phyloP scores from a whole-genome alignment of 2,888 invertebrate species.

The Antheraea yamamai region DNA sequence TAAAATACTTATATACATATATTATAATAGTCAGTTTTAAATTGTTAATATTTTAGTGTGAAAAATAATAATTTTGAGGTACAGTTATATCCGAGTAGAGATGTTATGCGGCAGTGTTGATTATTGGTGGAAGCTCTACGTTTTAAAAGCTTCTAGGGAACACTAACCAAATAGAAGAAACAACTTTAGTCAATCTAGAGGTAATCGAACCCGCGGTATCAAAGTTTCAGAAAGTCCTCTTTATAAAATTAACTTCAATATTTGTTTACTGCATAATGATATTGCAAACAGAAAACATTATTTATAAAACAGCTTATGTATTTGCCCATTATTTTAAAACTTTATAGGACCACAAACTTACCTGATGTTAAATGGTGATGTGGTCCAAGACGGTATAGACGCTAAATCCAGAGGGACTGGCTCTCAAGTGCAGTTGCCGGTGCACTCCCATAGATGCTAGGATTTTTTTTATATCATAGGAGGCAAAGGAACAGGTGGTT shows the following conservation, averaged over 20 bases:
- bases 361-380: no score
- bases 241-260: neutral
- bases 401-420: no score
- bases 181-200: neutral
- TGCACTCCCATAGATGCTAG: no score
- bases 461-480: no score
- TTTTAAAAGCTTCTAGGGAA: neutral
- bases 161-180: neutral
- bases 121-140: neutral
- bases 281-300: neutral
- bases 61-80: neutral
- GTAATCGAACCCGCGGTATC: neutral
- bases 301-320: neutral
- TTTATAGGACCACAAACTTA: no score
- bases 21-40: no score
- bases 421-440: no score
- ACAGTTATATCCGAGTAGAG: neutral
- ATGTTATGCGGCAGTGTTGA: neutral
- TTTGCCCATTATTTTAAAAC: neutral
- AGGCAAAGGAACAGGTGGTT: no score
- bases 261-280: neutral
- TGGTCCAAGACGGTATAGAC: no score
- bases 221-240: neutral
- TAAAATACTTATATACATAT: no score
- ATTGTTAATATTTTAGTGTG: neutral